These are phyloP conservation scores for Gymnocephalus cernua DNA, from an alignment of 2,113 vertebrate genomes.

Conservation along the genomic window DNA sequence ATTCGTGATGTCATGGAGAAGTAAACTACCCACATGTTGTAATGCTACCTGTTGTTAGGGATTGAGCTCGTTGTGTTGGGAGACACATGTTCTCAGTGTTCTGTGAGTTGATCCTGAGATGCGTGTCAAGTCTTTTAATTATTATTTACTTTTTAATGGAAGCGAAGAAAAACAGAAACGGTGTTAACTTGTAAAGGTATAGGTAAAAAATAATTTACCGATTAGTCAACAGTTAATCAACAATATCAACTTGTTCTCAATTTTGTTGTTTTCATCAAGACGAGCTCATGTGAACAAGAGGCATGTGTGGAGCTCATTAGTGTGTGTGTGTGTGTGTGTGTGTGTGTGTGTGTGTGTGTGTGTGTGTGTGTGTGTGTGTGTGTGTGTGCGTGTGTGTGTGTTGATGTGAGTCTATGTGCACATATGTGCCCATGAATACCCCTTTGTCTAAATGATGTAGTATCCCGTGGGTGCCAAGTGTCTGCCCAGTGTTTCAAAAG, in stretches of 20 bases:
- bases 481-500: constrained; percentile 49
- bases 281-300: background rate
- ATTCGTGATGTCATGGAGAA: too few relatives aligned
- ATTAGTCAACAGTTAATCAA: too few relatives aligned
- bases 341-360: background rate
- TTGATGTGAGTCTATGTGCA: constrained; percentile 26
- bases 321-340: background rate
- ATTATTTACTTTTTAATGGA: background rate
- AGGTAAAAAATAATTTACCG: too few relatives aligned
- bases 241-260: too few relatives aligned
- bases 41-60: too few relatives aligned
- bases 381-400: background rate
- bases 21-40: too few relatives aligned
- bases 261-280: too few relatives aligned
- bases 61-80: too few relatives aligned
- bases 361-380: constrained; percentile 1
- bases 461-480: constrained; percentile 72
- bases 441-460: constrained; percentile 75
- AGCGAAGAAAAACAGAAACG: background rate
- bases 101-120: too few relatives aligned
- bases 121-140: background rate
- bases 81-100: too few relatives aligned
- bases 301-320: background rate
- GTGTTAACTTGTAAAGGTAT: too few relatives aligned
- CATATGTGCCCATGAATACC: constrained; percentile 66